Evolutionary conservation across 2,888 invertebrate species (phyloP), one percentile per base, ranked within the genome.

Genomic region (Cremastinae sp.): DNA sequence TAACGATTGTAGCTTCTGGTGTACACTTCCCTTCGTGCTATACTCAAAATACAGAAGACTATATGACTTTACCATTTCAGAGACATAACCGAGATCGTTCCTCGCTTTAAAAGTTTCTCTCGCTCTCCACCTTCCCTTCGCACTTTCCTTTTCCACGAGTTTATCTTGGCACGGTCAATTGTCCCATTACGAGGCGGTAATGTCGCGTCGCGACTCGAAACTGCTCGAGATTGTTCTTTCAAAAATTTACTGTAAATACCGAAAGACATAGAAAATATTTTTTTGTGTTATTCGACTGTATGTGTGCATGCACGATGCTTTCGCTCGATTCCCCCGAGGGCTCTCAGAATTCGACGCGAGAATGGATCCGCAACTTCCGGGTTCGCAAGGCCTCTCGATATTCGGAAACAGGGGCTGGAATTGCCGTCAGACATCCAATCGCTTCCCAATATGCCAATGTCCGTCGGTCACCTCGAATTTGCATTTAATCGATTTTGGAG

Each of bases 401-500:
- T 47, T 47, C 18, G 16, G 47, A 18, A 47, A 47, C 4, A 28
- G 28, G 5, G 47, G 8, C 4, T 16, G 47, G 8, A 47, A 3
- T 47, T 18, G 47, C 47, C 47, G 28, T 28, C 28, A 16, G 47
- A 47, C 18, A 9, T 47, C 10, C 4, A 16, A 47, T 47, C 16
- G 18, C 47, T 1, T 47, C 18, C 28, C 28, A 28, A 28, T 28
- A 28, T 28, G 28, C 28, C 28, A 4, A 54, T 70, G 73, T 74
- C 54, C 58, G 41, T 22, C 61, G 36, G 70, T 58, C 51, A 12
- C 45, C 51, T 70, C 73, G 49, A 70, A 80, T 80, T 78, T 80
- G 76, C 80, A 80, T 80, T 75, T 72, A 78, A 80, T 80, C 75
- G 78, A 80, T 80, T 80, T 75, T 47, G 41, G 12, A 20, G 12